These are phyloP conservation scores for Ectobius pallidus DNA, from an alignment of 2,888 invertebrate species.

Conservation along the genomic window DNA sequence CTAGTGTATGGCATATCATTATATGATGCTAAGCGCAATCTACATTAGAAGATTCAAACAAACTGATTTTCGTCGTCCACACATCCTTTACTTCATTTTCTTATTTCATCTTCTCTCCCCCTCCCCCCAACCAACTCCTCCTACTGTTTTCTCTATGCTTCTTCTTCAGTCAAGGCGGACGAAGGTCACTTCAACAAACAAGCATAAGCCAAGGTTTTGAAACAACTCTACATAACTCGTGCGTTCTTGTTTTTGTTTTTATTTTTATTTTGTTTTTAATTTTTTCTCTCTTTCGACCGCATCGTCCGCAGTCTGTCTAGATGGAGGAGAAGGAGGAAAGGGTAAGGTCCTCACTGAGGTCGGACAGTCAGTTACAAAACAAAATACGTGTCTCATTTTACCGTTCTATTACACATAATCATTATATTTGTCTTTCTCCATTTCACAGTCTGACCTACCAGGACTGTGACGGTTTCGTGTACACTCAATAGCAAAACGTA, in stretches of 20 bases:
- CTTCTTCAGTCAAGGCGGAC: conserved; percentile 35
- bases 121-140: too few relatives aligned
- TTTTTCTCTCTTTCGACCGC: conserved; percentile 29
- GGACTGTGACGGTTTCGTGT: too few relatives aligned
- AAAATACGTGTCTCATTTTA: conserved; percentile 10
- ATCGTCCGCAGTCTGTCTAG: conserved; percentile 16
- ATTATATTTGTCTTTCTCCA: too few relatives aligned
- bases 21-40: too few relatives aligned
- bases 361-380: conserved; percentile 38
- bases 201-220: conserved; percentile 37
- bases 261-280: conserved; percentile 18
- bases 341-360: conserved; percentile 34
- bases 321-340: not conserved
- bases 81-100: too few relatives aligned
- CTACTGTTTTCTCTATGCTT: too few relatives aligned
- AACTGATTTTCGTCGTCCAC: too few relatives aligned
- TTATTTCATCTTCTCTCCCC: too few relatives aligned
- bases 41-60: too few relatives aligned
- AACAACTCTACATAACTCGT: conserved; percentile 41
- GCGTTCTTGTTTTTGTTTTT: conserved; percentile 37
- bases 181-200: conserved; percentile 38
- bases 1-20: too few relatives aligned
- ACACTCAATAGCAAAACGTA: too few relatives aligned
- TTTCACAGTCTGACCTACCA: too few relatives aligned
- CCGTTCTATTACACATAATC: not conserved